Conservation (phyloP, 2,888 invertebrate genomes). For the Nomada fucata region DNA sequence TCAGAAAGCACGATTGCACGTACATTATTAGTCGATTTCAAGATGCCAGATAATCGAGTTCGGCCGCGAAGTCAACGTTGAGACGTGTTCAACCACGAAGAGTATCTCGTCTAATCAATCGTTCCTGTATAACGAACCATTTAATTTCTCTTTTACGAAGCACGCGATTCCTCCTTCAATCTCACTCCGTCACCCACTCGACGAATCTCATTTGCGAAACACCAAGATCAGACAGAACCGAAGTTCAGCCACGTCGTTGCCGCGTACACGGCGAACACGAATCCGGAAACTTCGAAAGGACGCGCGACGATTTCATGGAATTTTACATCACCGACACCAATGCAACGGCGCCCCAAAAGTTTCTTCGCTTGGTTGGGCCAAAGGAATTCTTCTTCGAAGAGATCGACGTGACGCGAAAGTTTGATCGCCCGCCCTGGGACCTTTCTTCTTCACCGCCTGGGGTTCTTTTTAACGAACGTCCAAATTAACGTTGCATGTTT, state of each 20-base stretch:
- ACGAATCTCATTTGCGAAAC: not conserved
- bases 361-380: not conserved
- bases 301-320: conserved; percentile 26
- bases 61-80: too few species aligned
- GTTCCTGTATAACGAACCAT: not conserved
- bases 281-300: not conserved
- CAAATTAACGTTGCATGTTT: conserved; percentile 17
- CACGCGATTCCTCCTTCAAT: not conserved
- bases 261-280: not conserved
- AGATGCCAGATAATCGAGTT: too few species aligned
- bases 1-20: too few species aligned
- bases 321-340: conserved; percentile 16
- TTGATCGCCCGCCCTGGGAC: conserved; percentile 27
- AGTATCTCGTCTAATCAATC: not conserved
- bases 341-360: conserved; percentile 3
- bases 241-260: not conserved
- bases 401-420: conserved; percentile 57
- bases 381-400: conserved; percentile 33
- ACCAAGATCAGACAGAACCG: not conserved
- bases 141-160: not conserved
- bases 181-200: too few species aligned
- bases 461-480: conserved; percentile 12
- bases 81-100: too few species aligned
- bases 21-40: too few species aligned
- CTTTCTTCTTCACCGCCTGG: not conserved